A percentile compares a stretch with the other conserved stretches of the same genome.
These are phyloP conservation scores for Carassius carassius DNA, from an alignment of 2,113 vertebrate genomes.

Conservation along the genomic window DNA sequence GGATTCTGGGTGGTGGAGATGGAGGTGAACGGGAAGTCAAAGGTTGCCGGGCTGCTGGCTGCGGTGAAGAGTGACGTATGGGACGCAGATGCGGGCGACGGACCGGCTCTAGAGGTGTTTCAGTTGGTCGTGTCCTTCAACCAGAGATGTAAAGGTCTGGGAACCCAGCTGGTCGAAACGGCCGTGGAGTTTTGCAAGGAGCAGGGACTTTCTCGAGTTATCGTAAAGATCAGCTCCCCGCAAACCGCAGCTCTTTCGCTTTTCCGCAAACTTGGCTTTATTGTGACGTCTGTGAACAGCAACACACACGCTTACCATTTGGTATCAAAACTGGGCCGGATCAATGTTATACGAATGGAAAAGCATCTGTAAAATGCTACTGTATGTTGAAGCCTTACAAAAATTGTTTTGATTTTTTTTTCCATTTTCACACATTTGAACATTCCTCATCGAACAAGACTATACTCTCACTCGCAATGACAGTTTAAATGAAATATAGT, in stretches of 20 bases:
- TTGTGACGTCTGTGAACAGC: slow-evolving; percentile 57
- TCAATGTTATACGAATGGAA: slow-evolving; percentile 52
- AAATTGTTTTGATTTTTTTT: too few relatives aligned
- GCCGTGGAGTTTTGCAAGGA: slow-evolving; percentile 70
- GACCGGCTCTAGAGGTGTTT: slow-evolving; percentile 45
- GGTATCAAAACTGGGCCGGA: slow-evolving; percentile 66
- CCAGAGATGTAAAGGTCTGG: slow-evolving; percentile 59
- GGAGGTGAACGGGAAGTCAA: slow-evolving; percentile 55
- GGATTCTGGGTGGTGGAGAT: slow-evolving; percentile 73
- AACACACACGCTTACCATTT: slow-evolving; percentile 63
- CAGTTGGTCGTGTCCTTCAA: slow-evolving; percentile 61
- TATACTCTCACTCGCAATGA: not conserved
- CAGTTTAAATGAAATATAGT: too few relatives aligned
- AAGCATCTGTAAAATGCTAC: too few relatives aligned
- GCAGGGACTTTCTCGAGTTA: slow-evolving; percentile 56
- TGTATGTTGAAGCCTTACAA: too few relatives aligned
- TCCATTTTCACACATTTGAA: not conserved
- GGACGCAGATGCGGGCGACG: slow-evolving; percentile 37
- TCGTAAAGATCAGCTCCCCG: slow-evolving; percentile 64
- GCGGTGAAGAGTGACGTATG: slow-evolving; percentile 39
- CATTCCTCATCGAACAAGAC: not conserved
- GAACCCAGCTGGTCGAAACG: slow-evolving; percentile 56
- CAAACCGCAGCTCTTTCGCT: slow-evolving; percentile 63
- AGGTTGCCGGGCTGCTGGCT: slow-evolving; percentile 64
- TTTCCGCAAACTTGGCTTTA: slow-evolving; percentile 64